These are phyloP conservation scores for Aspidapion aeneum DNA, from an alignment of 2,888 invertebrate species.

Conservation along the genomic window DNA sequence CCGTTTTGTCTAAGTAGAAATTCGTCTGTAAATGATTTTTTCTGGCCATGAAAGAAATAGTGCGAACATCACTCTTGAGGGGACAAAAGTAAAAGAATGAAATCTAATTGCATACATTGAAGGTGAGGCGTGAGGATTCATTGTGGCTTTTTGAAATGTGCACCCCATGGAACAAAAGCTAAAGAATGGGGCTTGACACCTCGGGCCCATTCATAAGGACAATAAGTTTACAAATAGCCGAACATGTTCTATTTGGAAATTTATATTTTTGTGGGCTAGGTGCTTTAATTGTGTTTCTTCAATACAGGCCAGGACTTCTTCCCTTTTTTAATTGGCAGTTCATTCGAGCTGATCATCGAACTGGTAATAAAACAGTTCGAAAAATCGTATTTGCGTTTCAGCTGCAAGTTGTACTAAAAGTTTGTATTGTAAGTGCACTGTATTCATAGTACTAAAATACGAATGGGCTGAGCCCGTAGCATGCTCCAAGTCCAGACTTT, in stretches of 20 bases:
- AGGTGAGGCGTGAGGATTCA: conserved; percentile 44
- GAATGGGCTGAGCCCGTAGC: no score
- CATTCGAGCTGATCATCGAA: no score
- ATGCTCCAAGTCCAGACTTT: no score
- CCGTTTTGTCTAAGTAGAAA: conserved; percentile 16
- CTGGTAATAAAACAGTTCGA: no score
- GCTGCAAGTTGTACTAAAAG: no score
- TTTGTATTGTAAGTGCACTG: no score
- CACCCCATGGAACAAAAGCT: conserved; percentile 27
- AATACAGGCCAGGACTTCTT: conserved; percentile 11
- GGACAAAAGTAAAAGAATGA: conserved; percentile 37
- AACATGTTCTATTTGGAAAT: conserved; percentile 25
- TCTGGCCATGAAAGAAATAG: conserved; percentile 12
- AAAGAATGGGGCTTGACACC: conserved; percentile 42
- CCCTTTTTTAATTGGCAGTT: background rate
- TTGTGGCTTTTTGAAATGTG: conserved; percentile 28
- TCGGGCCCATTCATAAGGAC: conserved; percentile 40
- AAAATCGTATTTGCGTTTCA: no score
- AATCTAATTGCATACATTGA: conserved; percentile 48
- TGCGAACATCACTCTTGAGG: conserved; percentile 20
- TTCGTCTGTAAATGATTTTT: background rate
- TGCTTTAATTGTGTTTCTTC: conserved; percentile 23
- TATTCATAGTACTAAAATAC: no score
- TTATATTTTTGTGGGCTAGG: conserved; percentile 26
- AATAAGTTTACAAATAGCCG: conserved; percentile 40